phyloP scores from a whole-genome alignment of 2,113 vertebrate species.

The Ochotona curzoniae region DNA sequence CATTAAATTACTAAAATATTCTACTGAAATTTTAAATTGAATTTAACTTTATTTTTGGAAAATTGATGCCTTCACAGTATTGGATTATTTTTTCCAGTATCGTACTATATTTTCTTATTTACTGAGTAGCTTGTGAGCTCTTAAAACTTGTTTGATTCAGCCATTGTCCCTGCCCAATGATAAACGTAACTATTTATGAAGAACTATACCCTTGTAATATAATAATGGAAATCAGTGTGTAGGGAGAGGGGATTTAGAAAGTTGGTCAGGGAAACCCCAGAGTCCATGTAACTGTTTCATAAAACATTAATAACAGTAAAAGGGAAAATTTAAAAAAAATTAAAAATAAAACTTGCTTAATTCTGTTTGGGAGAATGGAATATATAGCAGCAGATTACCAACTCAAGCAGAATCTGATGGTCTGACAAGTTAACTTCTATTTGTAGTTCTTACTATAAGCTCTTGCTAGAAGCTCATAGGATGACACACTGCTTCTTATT shows the following conservation, averaged over 20 bases:
- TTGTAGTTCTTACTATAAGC: slow-evolving; percentile 40
- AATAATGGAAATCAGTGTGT: no score
- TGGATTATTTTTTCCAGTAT: slow-evolving; percentile 40
- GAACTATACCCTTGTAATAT: no score
- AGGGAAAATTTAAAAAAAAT: no score
- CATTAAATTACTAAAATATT: background rate
- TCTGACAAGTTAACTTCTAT: slow-evolving; percentile 33
- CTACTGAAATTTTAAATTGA: background rate
- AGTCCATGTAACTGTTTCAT: no score
- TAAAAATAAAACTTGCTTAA: no score
- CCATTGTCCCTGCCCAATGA: no score
- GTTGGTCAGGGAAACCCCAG: no score
- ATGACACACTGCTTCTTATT: slow-evolving; percentile 48
- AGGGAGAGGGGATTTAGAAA: no score
- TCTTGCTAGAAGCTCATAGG: slow-evolving; percentile 63
- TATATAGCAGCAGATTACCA: background rate
- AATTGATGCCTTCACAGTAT: background rate
- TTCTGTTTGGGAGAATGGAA: background rate
- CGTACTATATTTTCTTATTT: slow-evolving; percentile 22
- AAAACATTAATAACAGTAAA: no score
- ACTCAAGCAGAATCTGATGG: slow-evolving; percentile 41
- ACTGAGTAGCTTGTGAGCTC: background rate
- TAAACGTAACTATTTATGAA: no score
- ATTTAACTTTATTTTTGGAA: background rate
- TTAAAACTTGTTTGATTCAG: background rate